phyloP scores from a whole-genome alignment of 2,797 vertebrate species.

The Gallinago stenura region DNA sequence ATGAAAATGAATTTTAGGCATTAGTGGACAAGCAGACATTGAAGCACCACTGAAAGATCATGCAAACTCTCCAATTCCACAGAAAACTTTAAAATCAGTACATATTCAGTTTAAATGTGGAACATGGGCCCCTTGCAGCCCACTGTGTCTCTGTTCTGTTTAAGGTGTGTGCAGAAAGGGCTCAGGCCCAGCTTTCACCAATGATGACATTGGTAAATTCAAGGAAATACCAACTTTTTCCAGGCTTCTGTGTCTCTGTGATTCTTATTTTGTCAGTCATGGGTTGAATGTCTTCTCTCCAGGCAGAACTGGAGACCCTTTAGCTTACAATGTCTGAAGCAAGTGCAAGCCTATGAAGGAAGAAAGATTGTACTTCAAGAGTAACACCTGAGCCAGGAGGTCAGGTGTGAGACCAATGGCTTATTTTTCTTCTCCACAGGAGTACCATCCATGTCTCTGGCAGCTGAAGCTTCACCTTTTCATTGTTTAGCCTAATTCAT shows the following conservation, averaged over 20 bases:
- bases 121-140: background rate
- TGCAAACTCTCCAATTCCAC: background rate
- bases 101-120: background rate
- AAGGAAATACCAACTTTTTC: background rate
- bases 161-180: too few relatives aligned
- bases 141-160: background rate
- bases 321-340: background rate
- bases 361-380: background rate
- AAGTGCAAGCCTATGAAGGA: background rate
- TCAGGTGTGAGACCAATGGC: background rate
- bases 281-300: background rate
- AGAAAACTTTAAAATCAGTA: background rate
- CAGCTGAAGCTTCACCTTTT: background rate
- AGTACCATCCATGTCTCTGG: background rate
- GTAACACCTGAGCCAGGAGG: background rate
- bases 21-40: background rate
- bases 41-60: background rate
- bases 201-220: background rate
- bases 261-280: background rate
- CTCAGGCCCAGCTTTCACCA: background rate
- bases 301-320: background rate
- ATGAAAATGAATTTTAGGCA: background rate
- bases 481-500: background rate
- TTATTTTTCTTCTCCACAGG: background rate
- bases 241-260: background rate